Evolutionary conservation across 2,797 vertebrate genomes (phyloP).

Genomic region (Meda fulgida): DNA sequence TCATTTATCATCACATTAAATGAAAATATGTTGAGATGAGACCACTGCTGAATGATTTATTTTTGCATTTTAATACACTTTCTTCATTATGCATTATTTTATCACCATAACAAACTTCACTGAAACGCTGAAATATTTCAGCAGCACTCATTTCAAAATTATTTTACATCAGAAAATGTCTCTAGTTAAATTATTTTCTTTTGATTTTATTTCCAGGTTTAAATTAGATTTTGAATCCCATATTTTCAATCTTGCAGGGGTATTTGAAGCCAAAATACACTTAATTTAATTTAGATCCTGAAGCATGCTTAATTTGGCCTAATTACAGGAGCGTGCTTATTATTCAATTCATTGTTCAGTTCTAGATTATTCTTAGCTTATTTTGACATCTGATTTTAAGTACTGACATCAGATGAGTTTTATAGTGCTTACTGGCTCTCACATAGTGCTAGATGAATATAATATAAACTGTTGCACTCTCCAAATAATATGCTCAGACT

Average conservation of each 20-base stretch:
- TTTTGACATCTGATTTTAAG: slow-evolving; percentile 28
- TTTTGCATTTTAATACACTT: background rate
- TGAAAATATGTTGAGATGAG: background rate
- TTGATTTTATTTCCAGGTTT: background rate
- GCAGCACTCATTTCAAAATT: background rate
- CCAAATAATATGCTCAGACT: background rate
- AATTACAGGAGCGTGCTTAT: slow-evolving; percentile 2
- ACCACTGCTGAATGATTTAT: background rate
- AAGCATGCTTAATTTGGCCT: slow-evolving; percentile 24
- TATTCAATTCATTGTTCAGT: slow-evolving; percentile 1
- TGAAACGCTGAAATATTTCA: background rate
- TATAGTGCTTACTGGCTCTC: background rate
- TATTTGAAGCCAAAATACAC: background rate
- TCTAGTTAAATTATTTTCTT: background rate
- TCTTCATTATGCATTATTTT: background rate
- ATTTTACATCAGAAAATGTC: background rate
- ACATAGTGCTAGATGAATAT: slow-evolving; percentile 13
- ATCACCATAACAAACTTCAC: background rate
- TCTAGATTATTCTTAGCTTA: slow-evolving; percentile 17
- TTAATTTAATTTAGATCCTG: slow-evolving; percentile 9
- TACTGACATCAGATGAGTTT: slow-evolving; percentile 32
- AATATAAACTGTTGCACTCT: slow-evolving; percentile 27
- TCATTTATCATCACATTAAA: background rate
- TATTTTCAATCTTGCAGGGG: background rate
- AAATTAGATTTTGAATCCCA: background rate